phyloP scores from a whole-genome alignment of 1,140 invertebrate species.

The Brachionus rubens region DNA sequence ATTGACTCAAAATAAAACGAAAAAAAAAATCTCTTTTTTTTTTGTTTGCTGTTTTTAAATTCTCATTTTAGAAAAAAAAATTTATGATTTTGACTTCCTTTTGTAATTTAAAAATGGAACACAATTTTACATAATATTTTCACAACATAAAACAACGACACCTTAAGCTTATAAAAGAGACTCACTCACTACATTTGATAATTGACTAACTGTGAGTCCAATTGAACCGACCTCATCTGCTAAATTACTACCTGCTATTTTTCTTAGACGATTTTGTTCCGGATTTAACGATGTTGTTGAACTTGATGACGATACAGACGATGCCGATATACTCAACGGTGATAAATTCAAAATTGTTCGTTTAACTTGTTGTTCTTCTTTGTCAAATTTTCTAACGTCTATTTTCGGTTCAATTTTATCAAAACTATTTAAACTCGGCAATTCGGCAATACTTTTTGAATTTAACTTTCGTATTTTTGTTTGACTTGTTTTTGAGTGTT shows the following conservation, averaged over 20 bases:
- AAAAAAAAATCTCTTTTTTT: too few species aligned
- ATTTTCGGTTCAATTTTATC: neutral
- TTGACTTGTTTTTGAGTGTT: neutral
- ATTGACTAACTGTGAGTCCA: constrained; percentile 14
- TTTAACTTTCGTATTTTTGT: neutral
- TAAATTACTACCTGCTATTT: neutral
- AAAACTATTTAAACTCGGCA: neutral
- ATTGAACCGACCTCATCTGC: constrained; percentile 21
- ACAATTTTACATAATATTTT: neutral
- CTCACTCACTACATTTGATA: neutral
- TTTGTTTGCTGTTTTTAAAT: too few species aligned
- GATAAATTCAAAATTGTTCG: constrained; percentile 8
- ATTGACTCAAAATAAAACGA: too few species aligned
- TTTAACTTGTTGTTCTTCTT: constrained; percentile 7
- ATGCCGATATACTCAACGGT: constrained; percentile 31
- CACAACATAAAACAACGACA: neutral
- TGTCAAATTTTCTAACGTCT: neutral
- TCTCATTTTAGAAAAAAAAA: too few species aligned
- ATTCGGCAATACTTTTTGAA: constrained; percentile 20
- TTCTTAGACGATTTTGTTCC: neutral
- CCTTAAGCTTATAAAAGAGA: neutral
- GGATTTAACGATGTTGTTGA: neutral
- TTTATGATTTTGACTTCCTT: too few species aligned
- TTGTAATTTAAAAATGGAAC: too few species aligned
- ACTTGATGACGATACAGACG: neutral